These are phyloP conservation scores for Temnothorax unifasciatus DNA, from an alignment of 2,888 invertebrate species.

Conservation along the genomic window DNA sequence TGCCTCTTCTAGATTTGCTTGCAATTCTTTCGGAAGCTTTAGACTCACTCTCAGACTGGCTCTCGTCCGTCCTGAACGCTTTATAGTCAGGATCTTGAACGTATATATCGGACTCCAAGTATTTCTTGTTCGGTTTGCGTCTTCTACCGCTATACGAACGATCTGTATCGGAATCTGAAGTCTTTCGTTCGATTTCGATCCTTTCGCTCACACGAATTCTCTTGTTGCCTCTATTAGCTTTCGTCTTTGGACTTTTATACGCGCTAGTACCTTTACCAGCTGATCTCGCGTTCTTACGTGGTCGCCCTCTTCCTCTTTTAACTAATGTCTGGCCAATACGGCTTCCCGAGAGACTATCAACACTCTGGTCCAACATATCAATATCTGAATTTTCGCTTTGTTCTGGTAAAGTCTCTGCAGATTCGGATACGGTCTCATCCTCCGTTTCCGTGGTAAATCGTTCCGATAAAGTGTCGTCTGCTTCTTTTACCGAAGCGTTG, in stretches of 20 bases:
- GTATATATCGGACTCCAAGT: slow-evolving; percentile 77
- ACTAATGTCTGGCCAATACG: slow-evolving; percentile 38
- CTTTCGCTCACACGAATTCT: slow-evolving; percentile 54
- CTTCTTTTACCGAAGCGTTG: slow-evolving; percentile 70
- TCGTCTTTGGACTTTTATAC: slow-evolving; percentile 62
- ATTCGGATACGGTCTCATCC: slow-evolving; percentile 78
- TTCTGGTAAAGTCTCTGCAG: slow-evolving; percentile 74
- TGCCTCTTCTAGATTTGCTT: slow-evolving; percentile 69
- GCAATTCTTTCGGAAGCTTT: slow-evolving; percentile 68
- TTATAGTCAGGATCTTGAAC: slow-evolving; percentile 78
- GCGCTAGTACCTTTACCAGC: slow-evolving; percentile 38
- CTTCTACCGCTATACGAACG: slow-evolving; percentile 78
- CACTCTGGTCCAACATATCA: slow-evolving; percentile 66
- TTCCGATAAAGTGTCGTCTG: slow-evolving; percentile 68
- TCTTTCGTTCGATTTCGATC: slow-evolving; percentile 74
- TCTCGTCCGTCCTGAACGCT: slow-evolving; percentile 80
- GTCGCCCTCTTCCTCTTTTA: slow-evolving; percentile 79
- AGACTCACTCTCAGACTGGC: slow-evolving; percentile 82
- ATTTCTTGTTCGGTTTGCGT: slow-evolving; percentile 81
- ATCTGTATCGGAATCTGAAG: slow-evolving; percentile 81
- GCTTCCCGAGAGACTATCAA: slow-evolving; percentile 43
- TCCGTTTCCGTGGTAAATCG: slow-evolving; percentile 76
- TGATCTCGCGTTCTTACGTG: slow-evolving; percentile 72
- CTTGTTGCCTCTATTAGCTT: slow-evolving; percentile 50
- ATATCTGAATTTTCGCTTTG: slow-evolving; percentile 77